Percentiles rank a stretch among this genome's conserved stretches.
Conservation (phyloP, 2,797 vertebrate genomes). For the Capromys pilorides region DNA sequence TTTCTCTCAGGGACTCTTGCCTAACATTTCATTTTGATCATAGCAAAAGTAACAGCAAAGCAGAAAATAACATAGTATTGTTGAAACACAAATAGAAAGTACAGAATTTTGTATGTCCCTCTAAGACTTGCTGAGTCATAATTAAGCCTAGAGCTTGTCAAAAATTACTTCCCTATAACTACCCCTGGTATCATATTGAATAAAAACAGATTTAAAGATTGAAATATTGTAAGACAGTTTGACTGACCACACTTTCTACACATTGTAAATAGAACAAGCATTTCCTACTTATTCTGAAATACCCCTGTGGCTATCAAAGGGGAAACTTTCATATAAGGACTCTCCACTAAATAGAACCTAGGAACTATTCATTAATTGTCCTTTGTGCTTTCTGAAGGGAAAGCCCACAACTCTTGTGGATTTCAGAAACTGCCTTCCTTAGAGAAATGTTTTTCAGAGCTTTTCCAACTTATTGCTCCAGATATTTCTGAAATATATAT, state of each 20-base stretch:
- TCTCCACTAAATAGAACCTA: neutral
- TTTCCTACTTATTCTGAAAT: conserved; percentile 34
- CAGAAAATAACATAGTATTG: neutral
- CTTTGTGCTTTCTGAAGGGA: neutral
- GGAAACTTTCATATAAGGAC: neutral
- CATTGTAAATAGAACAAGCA: neutral
- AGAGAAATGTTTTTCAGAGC: neutral
- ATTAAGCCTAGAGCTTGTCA: neutral
- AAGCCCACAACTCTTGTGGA: neutral
- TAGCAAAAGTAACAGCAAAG: neutral
- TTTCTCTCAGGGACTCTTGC: neutral
- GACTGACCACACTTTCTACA: neutral
- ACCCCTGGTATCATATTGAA: neutral
- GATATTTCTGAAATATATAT: neutral
- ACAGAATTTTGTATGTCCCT: neutral
- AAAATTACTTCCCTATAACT: neutral
- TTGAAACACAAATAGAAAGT: neutral
- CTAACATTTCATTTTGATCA: neutral
- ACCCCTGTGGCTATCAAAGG: neutral
- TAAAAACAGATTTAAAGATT: conserved; percentile 17
- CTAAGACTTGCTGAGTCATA: neutral
- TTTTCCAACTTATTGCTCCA: neutral
- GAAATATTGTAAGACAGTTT: neutral
- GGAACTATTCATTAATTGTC: neutral
- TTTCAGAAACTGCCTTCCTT: neutral